Conservation (phyloP, 2,888 invertebrate genomes). For the Agrilus mali region DNA sequence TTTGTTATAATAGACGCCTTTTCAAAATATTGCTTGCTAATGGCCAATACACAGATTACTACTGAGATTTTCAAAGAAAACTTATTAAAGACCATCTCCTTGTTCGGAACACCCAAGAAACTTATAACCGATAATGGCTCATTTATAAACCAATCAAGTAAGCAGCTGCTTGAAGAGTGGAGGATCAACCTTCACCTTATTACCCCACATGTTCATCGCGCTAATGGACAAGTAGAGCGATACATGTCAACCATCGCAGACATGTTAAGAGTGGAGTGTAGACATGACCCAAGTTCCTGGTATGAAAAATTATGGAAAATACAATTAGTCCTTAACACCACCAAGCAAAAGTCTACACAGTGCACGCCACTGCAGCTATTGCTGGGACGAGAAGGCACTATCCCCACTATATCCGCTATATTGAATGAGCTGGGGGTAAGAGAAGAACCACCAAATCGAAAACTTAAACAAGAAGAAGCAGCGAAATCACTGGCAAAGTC, state of each 20-base stretch:
- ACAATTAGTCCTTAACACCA: constrained; percentile 3
- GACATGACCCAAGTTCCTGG: constrained; percentile 1
- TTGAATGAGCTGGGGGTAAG: not conserved
- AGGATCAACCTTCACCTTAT: constrained; percentile 2
- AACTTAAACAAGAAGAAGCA: too few relatives aligned
- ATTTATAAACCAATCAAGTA: not conserved
- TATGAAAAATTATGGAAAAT: constrained; percentile 4
- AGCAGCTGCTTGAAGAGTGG: not conserved
- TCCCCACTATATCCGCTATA: constrained; percentile 1
- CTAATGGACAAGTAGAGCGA: constrained; percentile 3
- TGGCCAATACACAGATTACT: not conserved
- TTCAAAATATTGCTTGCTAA: constrained; percentile 4
- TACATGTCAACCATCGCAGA: constrained; percentile 5
- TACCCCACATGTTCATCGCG: constrained; percentile 1
- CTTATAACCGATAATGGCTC: constrained; percentile 3
- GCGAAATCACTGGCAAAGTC: too few relatives aligned
- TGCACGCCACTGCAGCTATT: constrained; percentile 4
- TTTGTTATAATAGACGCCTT: constrained; percentile 3
- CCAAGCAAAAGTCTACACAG: constrained; percentile 1
- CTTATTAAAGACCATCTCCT: not conserved
- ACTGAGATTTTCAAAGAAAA: not conserved
- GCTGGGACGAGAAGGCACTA: not conserved
- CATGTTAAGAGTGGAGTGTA: constrained; percentile 1
- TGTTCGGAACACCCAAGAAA: constrained; percentile 4
- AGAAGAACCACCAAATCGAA: not conserved